phyloP scores from a whole-genome alignment of 2,888 invertebrate genomes.

The Nomada ferruginata region DNA sequence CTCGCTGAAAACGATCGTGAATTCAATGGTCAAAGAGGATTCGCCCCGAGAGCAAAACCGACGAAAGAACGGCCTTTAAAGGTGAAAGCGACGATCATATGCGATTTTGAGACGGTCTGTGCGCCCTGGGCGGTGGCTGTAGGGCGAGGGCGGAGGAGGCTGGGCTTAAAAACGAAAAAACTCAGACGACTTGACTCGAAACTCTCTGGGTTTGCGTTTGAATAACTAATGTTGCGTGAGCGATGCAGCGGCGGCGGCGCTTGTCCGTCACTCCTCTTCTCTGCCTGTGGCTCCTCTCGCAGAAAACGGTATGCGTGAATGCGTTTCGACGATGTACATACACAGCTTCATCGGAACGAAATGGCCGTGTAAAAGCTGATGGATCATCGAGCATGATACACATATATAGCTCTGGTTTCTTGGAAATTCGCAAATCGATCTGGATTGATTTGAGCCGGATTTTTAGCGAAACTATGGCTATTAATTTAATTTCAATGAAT shows the following conservation, averaged over 20 bases:
- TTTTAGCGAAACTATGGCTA: too few species aligned
- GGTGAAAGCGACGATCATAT: constrained; percentile 45
- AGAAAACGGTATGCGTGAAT: constrained; percentile 64
- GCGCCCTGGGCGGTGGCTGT: constrained; percentile 45
- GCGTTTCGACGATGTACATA: constrained; percentile 53
- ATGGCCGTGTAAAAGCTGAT: neutral
- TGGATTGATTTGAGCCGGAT: too few species aligned
- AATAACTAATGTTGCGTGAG: constrained; percentile 75
- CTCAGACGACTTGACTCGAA: constrained; percentile 34
- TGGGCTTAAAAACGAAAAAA: constrained; percentile 53
- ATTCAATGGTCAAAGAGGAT: constrained; percentile 4
- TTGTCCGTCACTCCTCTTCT: constrained; percentile 18
- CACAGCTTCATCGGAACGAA: constrained; percentile 18
- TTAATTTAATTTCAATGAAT: too few species aligned
- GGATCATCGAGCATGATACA: neutral
- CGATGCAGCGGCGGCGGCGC: constrained; percentile 47
- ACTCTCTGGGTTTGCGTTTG: constrained; percentile 62
- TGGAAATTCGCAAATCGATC: neutral
- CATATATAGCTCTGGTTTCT: neutral
- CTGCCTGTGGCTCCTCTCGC: constrained; percentile 31
- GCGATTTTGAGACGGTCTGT: constrained; percentile 59
- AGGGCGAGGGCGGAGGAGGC: constrained; percentile 22
- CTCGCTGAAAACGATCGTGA: neutral
- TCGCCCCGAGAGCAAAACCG: neutral
- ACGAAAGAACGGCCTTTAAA: constrained; percentile 15